Percentiles rank a stretch among this genome's conserved stretches.
Evolutionary conservation across 2,888 invertebrate species (phyloP).

Genomic region (Melieria omissa): DNA sequence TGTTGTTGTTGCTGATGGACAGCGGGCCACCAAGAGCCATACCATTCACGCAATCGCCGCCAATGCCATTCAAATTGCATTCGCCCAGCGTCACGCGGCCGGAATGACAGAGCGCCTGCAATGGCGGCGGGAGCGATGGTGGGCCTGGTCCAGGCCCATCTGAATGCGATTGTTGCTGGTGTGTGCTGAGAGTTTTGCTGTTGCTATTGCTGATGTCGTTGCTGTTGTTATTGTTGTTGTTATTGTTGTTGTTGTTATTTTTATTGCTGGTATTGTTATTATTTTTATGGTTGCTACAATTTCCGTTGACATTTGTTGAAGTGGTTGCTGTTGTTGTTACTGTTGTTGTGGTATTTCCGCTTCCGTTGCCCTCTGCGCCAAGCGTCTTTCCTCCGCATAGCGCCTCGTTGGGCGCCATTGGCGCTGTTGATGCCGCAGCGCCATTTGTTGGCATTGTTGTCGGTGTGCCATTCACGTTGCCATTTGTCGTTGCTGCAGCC

Average conservation of each 20-base stretch:
- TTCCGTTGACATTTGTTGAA: conserved; percentile 61
- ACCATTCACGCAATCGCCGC: conserved; percentile 37
- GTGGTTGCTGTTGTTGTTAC: conserved; percentile 43
- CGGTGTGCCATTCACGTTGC: conserved; percentile 49
- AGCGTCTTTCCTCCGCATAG: conserved; percentile 3
- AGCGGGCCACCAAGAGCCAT: background rate
- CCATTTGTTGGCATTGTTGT: conserved; percentile 44
- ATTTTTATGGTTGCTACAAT: conserved; percentile 56
- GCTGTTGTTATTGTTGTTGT: conserved; percentile 42
- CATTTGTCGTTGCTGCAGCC: conserved; percentile 49
- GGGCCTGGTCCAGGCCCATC: conserved; percentile 38
- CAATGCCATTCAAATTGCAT: conserved; percentile 54
- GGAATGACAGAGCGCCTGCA: background rate
- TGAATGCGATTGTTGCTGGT: conserved; percentile 39
- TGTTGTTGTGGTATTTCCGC: conserved; percentile 43
- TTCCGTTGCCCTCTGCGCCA: conserved; percentile 39
- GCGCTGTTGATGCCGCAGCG: conserved; percentile 46
- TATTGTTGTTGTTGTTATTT: conserved; percentile 25
- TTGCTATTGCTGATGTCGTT: conserved; percentile 41
- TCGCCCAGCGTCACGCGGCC: conserved; percentile 54
- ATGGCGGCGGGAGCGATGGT: conserved; percentile 37
- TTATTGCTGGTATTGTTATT: conserved; percentile 29
- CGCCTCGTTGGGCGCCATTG: conserved; percentile 43
- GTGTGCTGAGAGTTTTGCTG: conserved; percentile 42
- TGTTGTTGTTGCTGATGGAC: conserved; percentile 20